Conservation (phyloP, 2,113 vertebrate genomes). For the Chionodraco myersi region DNA sequence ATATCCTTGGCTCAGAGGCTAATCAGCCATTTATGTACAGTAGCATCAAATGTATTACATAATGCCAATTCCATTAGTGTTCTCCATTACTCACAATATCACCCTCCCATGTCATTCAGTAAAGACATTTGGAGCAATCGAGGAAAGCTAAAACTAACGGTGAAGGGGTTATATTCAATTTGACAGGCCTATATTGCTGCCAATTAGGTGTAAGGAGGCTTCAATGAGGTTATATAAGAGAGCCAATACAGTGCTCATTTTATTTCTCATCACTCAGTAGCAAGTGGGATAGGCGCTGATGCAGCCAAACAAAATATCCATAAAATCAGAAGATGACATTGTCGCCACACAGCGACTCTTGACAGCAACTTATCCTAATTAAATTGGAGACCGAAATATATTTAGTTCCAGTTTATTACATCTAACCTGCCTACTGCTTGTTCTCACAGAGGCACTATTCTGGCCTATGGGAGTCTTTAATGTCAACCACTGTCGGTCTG, state of each 20-base stretch:
- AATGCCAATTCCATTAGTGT: slow-evolving; percentile 68
- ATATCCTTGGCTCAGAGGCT: slow-evolving; percentile 48
- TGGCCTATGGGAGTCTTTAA: slow-evolving; percentile 71
- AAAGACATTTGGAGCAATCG: slow-evolving; percentile 50
- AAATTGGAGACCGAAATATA: slow-evolving; percentile 57
- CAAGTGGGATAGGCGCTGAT: slow-evolving; percentile 42
- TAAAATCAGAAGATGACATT: slow-evolving; percentile 54
- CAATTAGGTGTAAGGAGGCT: slow-evolving; percentile 69
- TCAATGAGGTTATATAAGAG: slow-evolving; percentile 68
- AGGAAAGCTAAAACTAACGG: slow-evolving; percentile 52
- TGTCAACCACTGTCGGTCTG: slow-evolving; percentile 60
- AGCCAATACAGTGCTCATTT: slow-evolving; percentile 34
- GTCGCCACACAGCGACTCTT: slow-evolving; percentile 21
- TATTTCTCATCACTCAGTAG: slow-evolving; percentile 38
- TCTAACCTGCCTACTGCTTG: slow-evolving; percentile 65
- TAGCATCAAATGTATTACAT: slow-evolving; percentile 63
- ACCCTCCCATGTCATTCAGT: slow-evolving; percentile 65
- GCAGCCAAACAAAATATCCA: slow-evolving; percentile 57
- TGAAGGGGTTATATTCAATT: slow-evolving; percentile 67
- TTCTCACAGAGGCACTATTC: slow-evolving; percentile 66
- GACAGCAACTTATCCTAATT: slow-evolving; percentile 55
- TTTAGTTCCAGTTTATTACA: slow-evolving; percentile 75
- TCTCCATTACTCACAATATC: slow-evolving; percentile 70
- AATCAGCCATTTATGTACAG: slow-evolving; percentile 43
- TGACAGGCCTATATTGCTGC: slow-evolving; percentile 67